Evolutionary conservation across 2,797 vertebrate genomes (phyloP).

Genomic region (Tokudaia tokunoshimensis): DNA sequence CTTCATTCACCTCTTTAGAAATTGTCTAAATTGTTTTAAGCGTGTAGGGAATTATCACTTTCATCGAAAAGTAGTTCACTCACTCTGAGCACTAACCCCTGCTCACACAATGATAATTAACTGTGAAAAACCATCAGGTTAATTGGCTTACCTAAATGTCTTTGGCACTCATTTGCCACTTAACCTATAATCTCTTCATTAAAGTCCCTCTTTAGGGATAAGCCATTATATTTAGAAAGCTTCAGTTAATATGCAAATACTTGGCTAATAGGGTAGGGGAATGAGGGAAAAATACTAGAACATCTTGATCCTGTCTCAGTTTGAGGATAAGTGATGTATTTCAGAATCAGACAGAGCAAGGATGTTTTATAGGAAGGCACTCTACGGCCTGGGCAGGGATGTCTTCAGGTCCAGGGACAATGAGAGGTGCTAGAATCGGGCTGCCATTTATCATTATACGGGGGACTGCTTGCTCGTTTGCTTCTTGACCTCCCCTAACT

Average conservation of each 20-base stretch:
- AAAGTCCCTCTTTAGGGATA: constrained; percentile 72
- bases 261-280: constrained; percentile 1
- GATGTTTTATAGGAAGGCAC: not conserved
- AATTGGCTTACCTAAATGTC: constrained; percentile 79
- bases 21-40: constrained; percentile 46
- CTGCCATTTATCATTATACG: not conserved
- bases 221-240: constrained; percentile 73
- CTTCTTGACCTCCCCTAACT: not conserved
- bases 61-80: constrained; percentile 70
- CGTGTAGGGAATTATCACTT: constrained; percentile 48
- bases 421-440: not conserved
- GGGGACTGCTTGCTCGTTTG: not conserved
- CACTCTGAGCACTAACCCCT: constrained; percentile 69
- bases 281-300: constrained; percentile 31
- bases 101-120: constrained; percentile 74
- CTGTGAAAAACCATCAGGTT: constrained; percentile 73
- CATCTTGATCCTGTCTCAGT: constrained; percentile 11
- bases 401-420: not conserved
- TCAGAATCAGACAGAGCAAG: not conserved
- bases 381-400: not conserved
- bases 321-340: constrained; percentile 39
- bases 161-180: constrained; percentile 71
- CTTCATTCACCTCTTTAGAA: constrained; percentile 11
- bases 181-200: constrained; percentile 81
- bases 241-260: constrained; percentile 72